Conservation (phyloP, 2,113 vertebrate genomes). For the Lasiurus cinereus region DNA sequence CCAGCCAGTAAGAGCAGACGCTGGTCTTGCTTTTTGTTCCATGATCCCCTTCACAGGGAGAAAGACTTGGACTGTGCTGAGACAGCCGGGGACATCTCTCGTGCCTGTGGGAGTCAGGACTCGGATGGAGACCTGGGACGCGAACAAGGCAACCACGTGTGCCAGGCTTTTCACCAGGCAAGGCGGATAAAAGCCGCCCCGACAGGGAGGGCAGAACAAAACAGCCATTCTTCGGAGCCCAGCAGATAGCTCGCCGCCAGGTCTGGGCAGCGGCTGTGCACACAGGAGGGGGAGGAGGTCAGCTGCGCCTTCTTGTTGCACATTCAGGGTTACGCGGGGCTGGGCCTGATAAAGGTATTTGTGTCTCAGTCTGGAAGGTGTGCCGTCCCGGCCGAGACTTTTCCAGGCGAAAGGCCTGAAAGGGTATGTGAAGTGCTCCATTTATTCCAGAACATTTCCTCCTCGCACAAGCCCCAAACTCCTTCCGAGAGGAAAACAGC, state of each 20-base stretch:
- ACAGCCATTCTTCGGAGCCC: neutral
- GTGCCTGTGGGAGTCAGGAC: neutral
- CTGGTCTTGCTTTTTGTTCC: neutral
- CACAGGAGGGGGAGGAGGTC: neutral
- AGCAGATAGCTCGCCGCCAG: neutral
- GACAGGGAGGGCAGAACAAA: slow-evolving; percentile 35
- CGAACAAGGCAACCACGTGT: neutral
- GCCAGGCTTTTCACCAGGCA: neutral
- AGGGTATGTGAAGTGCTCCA: neutral
- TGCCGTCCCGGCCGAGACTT: neutral
- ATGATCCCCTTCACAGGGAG: neutral
- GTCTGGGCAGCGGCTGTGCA: slow-evolving; percentile 2
- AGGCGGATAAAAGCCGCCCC: neutral
- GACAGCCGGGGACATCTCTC: neutral
- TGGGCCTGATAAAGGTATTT: slow-evolving; percentile 41
- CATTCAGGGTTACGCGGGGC: neutral
- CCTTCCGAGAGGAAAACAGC: neutral
- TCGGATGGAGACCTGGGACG: neutral
- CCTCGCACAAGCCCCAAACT: neutral
- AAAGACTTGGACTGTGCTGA: neutral
- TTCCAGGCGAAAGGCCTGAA: neutral
- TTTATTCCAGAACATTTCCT: slow-evolving; percentile 10
- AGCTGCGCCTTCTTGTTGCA: neutral
- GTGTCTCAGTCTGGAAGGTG: neutral
- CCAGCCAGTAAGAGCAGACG: neutral